Base-by-base conservation (phyloP, 2,797 vertebrate species). In the Triplophysa bombifrons region DNA sequence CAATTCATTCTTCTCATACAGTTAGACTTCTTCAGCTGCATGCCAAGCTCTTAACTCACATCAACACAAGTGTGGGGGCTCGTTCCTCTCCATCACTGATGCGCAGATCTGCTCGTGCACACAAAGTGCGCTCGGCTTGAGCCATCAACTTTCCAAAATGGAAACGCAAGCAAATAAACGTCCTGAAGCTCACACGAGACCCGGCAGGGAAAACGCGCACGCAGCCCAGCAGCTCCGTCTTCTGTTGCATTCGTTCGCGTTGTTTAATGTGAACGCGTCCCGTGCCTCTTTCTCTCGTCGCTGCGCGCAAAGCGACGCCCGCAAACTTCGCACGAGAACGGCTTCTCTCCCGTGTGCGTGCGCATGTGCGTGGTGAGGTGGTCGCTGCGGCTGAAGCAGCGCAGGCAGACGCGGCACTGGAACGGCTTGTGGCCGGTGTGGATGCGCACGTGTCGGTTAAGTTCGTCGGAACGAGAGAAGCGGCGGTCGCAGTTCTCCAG, bases 381-480 rank as follows among this genome's bases (percentile, higher is more conserved):
- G 93, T 98, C 97, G 71, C 97, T 98, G 90, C 97, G 96, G 93
- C 97, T 98, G 91, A 98, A 98, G 88, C 94, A 96, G 85, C 97
- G 92, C 88, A 96, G 82, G 90, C 97, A 98, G 88, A 98, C 95
- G 82, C 94, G 88, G 89, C 97, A 98, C 91, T 96, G 95, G 92
- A 98, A 98, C 34, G 96, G 97, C 68, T 98, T 98, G 93, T 98
- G 97, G 17, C 97, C 97, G 0, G 97, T 97, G 86, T 98, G 97
- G 89, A 98, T 97, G 84, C 97, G 95, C 85, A 98, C 94, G 90
- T 98, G 97, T 75, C 97, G 88, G 89, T 96, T 98, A 66, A 98
- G 95, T 86, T 98, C 96, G 46, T 98, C 97, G 0, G 97, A 98
- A 85, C 97, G 93, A 56, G 97, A 97, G 78, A 98, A 98, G 89